A percentile compares a stretch with the other conserved stretches of the same genome.
phyloP scores from a whole-genome alignment of 2,113 vertebrate species.

The Pelusios castaneus region DNA sequence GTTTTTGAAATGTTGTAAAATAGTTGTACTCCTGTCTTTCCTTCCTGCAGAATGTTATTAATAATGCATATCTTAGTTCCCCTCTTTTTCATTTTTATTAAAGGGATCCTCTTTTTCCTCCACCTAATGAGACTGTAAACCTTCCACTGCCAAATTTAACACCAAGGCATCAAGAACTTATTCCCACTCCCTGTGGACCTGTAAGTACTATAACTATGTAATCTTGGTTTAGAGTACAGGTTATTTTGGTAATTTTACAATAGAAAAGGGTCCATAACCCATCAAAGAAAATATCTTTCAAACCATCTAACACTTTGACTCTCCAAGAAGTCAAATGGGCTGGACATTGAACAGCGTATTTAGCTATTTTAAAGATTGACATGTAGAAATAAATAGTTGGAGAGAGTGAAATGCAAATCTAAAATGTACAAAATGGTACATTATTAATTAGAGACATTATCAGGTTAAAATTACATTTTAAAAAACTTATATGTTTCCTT shows the following conservation, averaged over 20 bases:
- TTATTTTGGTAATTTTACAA: neutral
- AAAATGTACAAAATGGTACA: neutral
- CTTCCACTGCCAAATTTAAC: slow-evolving; percentile 78
- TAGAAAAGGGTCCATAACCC: neutral
- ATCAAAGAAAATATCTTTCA: neutral
- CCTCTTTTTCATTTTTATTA: neutral
- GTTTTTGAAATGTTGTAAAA: neutral
- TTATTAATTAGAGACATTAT: neutral
- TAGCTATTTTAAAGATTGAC: neutral
- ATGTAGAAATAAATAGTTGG: neutral
- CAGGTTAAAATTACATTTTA: neutral
- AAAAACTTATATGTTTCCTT: neutral
- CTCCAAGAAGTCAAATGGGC: neutral
- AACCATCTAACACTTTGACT: neutral
- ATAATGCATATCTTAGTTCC: neutral
- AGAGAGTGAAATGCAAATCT: neutral
- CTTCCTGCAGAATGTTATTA: neutral
- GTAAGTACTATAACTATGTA: slow-evolving; percentile 64
- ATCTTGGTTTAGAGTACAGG: neutral
- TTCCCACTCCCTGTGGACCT: slow-evolving; percentile 87
- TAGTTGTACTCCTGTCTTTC: neutral
- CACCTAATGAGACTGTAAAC: slow-evolving; percentile 23
- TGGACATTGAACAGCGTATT: neutral
- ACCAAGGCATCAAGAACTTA: slow-evolving; percentile 83
- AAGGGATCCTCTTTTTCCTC: slow-evolving; percentile 10